Evolutionary conservation across 2,797 vertebrate species (phyloP), one percentile per base, ranked within the genome.

Genomic region (Danionella dracula): DNA sequence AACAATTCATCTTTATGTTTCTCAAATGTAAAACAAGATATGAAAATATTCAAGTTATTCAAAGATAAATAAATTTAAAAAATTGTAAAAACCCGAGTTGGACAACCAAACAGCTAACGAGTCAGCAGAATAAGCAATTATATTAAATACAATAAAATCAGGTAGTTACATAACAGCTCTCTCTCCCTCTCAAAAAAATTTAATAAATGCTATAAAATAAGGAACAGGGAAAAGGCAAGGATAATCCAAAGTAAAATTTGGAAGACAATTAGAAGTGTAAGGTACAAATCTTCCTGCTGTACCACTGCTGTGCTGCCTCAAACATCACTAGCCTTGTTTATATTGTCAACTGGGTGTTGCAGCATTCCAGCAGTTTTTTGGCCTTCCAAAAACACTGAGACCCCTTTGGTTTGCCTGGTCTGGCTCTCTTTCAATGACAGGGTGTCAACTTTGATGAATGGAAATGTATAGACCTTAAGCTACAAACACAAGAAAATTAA

Each of bases 21-120:
- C 78, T 79, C 68, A 76, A 78, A 38, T 19, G 19, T 50, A 8
- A 50, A 77, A 73, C 35, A 34, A 60, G 40, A 69, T 4, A 73
- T 71, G 73, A 46, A 80, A 34, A 81, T 82, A 76, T 84, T 81
- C 81, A 84, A 84, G 78, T 86, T 85, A 80, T 82, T 76, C 72
- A 68, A 77, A 76, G 32, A 66, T 57, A 68, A 79, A 69, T 56
- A 77, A 77, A 67, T n/a, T n/a, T n/a, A 68, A 68, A 55, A 79
- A 69, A 48, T 78, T 78, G 80, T 75, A 83, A 78, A 85, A 82
- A 85, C 84, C 84, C 83, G 4, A 59, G 75, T 10, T 72, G 66
- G 75, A 83, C 66, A 73, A 76, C 58, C 70, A 32, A 65, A 50
- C 21, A 61, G 68, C 77, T n/a, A 31, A 57, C 66, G 71, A 73